Evolutionary conservation across 2,113 vertebrate species (phyloP), one percentile per base, ranked within the genome.

Genomic region (Synchiropus splendidus): DNA sequence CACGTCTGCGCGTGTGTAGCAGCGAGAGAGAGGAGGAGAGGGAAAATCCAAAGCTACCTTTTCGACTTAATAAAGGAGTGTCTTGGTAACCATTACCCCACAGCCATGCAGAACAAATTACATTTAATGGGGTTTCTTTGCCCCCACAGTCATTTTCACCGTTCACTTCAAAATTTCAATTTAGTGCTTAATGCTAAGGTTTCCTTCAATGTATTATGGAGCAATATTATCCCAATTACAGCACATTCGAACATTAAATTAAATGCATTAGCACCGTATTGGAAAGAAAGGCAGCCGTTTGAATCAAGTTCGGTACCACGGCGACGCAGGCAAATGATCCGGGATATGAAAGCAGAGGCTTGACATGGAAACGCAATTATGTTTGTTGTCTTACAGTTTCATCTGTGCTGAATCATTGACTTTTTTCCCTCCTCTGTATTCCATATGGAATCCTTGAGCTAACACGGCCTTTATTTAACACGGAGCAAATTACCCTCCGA

Each of bases 41-140:
- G 3, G 18, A 13, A 36, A 18, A 55, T 61, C 68, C 69, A 62
- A 71, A 69, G 16, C 70, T 70, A 92, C 90, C 90, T 92, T 87
- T 92, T 86, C 81, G 88, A 91, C 85, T 86, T 84, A 83, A 85
- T 84, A 86, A 88, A 85, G 83, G 88, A 87, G 88, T 86, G 64
- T 69, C 59, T 72, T 37, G 81, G 83, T 88, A 87, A 89, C 87
- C 82, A 91, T 92, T 89, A 88, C 73, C 87, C 89, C 6, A 89
- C 90, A 89, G 87, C 42, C 70, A 88, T 89, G 89, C 92, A 91
- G 92, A 92, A 88, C 92, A 95, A 94, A 98, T 96, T 91, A 92
- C 87, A 90, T 91, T 90, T 93, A 92, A 93, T 92, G 90, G 89
- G 85, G 84, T 89, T 88, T 85, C 83, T 88, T 84, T 80, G 80